These are phyloP conservation scores for Natator depressus DNA, from an alignment of 2,113 vertebrate species.

Conservation along the genomic window DNA sequence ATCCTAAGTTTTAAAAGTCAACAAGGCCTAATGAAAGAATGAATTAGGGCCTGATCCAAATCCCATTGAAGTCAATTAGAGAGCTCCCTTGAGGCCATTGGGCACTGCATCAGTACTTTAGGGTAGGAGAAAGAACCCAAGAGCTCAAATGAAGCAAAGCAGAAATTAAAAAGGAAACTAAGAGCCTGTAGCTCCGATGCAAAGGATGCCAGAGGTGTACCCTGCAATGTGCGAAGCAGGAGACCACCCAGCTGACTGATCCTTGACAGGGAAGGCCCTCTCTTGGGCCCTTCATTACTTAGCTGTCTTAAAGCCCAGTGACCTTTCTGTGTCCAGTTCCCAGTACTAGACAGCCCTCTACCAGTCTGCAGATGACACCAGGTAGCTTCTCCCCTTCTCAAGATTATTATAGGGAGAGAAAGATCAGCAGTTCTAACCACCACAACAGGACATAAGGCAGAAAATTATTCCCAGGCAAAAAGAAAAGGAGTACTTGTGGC, in stretches of 20 bases:
- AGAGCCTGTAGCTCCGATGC: background rate
- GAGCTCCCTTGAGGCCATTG: background rate
- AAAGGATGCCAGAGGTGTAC: background rate
- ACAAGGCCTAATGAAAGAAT: background rate
- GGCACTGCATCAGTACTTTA: background rate
- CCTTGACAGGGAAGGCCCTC: background rate
- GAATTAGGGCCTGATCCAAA: background rate
- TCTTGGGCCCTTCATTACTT: too few species aligned
- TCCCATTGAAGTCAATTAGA: background rate
- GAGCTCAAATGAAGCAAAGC: background rate
- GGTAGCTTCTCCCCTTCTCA: background rate
- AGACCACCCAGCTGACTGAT: background rate
- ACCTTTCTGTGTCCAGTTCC: too few species aligned
- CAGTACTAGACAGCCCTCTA: too few species aligned
- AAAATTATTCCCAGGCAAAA: background rate
- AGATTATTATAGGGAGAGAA: background rate
- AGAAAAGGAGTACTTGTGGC: too few species aligned
- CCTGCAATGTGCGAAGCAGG: too few species aligned
- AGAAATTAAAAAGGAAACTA: background rate
- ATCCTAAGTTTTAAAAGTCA: background rate
- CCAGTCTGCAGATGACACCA: too few species aligned
- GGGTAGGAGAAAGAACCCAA: background rate
- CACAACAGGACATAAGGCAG: background rate
- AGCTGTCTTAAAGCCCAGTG: too few species aligned
- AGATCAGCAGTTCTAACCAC: background rate